Evolutionary conservation across 2,113 vertebrate species (phyloP).

Genomic region (Brachirus orientalis): DNA sequence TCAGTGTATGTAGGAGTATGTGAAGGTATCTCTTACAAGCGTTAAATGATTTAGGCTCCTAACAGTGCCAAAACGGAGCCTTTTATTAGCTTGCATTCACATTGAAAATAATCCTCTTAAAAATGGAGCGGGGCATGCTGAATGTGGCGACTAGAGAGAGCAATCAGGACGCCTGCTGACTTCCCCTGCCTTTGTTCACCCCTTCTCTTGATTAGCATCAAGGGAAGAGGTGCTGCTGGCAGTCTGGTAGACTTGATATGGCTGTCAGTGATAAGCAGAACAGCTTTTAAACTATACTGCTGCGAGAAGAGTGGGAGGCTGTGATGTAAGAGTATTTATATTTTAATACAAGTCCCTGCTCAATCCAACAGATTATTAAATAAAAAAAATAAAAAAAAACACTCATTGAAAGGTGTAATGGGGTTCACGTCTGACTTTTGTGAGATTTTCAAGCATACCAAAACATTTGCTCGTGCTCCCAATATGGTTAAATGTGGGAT

Average conservation of each 20-base stretch:
- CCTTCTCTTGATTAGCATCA: conserved; percentile 50
- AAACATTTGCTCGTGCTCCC: no score
- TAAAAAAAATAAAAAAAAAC: no score
- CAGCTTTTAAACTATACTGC: not conserved
- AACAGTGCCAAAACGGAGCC: not conserved
- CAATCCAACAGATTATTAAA: no score
- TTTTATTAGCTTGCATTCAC: conserved; percentile 18
- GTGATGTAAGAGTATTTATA: not conserved
- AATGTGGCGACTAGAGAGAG: conserved; percentile 31
- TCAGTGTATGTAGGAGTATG: not conserved
- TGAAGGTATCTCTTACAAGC: not conserved
- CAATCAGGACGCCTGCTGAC: conserved; percentile 51
- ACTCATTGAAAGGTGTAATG: not conserved
- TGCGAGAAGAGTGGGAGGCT: conserved; percentile 12
- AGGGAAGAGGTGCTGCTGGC: conserved; percentile 39
- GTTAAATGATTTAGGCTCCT: conserved; percentile 2
- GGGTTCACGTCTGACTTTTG: not conserved
- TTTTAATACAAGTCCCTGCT: not conserved
- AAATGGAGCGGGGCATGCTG: conserved; percentile 17
- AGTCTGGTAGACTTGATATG: conserved; percentile 41
- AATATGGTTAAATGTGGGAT: no score
- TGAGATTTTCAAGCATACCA: no score
- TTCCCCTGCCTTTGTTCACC: conserved; percentile 19
- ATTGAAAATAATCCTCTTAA: conserved; percentile 44
- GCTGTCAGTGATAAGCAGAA: conserved; percentile 15